Percentiles rank a stretch among this genome's conserved stretches.
Conservation (phyloP, 2,797 vertebrate species). For the Ctenochaetus hawaiiensis region DNA sequence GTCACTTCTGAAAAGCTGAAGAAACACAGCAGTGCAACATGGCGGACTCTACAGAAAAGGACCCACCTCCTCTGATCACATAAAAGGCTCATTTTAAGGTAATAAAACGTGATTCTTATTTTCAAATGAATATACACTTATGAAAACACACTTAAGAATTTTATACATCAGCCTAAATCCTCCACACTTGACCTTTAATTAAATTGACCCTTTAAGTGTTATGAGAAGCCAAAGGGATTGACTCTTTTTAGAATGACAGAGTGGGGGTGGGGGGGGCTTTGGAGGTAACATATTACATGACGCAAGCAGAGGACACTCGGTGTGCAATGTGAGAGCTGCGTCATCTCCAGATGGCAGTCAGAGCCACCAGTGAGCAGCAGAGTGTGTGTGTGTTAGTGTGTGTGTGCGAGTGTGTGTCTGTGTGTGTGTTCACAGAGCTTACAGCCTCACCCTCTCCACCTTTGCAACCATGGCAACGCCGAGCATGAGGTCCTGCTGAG, state of each 20-base stretch:
- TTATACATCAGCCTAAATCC: no score
- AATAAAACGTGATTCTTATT: no score
- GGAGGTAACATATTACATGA: constrained; percentile 26
- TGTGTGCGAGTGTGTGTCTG: constrained; percentile 24
- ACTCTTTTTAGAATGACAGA: background rate
- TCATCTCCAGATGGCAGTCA: constrained; percentile 80
- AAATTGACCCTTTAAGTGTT: background rate
- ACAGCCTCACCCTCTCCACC: constrained; percentile 83
- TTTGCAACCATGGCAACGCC: constrained; percentile 88
- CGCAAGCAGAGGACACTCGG: constrained; percentile 23
- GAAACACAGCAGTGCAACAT: no score
- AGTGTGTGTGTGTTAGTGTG: constrained; percentile 11
- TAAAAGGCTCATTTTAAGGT: no score
- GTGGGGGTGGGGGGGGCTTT: background rate
- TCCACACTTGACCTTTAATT: no score
- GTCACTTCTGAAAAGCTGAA: no score
- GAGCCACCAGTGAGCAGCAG: constrained; percentile 53
- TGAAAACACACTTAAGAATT: no score
- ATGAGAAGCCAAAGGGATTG: constrained; percentile 1
- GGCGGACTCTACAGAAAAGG: no score
- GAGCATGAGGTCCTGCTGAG: constrained; percentile 78
- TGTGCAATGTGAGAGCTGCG: constrained; percentile 54
- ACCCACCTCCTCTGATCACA: no score
- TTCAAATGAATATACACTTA: no score
- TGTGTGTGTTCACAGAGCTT: constrained; percentile 58